These are phyloP conservation scores for Clavelina lepadiformis DNA, from an alignment of 23 tunicate species.

Conservation along the genomic window DNA sequence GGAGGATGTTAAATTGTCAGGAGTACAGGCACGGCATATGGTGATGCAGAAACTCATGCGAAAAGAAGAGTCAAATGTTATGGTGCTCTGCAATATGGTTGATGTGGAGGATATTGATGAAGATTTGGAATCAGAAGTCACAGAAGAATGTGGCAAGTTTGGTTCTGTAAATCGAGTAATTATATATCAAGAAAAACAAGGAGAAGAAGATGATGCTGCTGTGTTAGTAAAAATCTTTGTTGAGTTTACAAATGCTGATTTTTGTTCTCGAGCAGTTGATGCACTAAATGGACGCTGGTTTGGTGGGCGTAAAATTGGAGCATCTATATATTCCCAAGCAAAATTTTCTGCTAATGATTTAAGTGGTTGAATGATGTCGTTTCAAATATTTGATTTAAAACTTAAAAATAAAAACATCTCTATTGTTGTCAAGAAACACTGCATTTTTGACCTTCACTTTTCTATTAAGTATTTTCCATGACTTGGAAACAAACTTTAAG, in stretches of 20 bases:
- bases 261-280: slow-evolving; percentile 32
- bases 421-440: too few species aligned
- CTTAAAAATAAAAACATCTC: too few species aligned
- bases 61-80: slow-evolving; percentile 40
- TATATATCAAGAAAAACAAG: slow-evolving; percentile 83
- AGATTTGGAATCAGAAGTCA: slow-evolving; percentile 70
- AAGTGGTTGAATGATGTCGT: slow-evolving; percentile 31
- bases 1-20: slow-evolving; percentile 58
- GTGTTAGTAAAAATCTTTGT: slow-evolving; percentile 80
- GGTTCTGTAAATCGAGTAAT: slow-evolving; percentile 74
- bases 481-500: too few species aligned
- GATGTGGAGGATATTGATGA: slow-evolving; percentile 75
- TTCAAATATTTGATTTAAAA: too few species aligned
- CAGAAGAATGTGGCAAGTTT: slow-evolving; percentile 85
- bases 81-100: slow-evolving; percentile 78
- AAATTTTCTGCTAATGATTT: slow-evolving; percentile 54
- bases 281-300: slow-evolving; percentile 83
- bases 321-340: slow-evolving; percentile 40
- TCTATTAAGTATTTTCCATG: too few species aligned
- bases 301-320: slow-evolving; percentile 72
- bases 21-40: slow-evolving; percentile 66
- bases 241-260: slow-evolving; percentile 25
- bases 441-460: too few species aligned
- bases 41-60: slow-evolving; percentile 72
- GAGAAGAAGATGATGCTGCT: slow-evolving; percentile 60